A percentile compares a stretch with the other conserved stretches of the same genome.
Evolutionary conservation across 2,888 invertebrate genomes (phyloP).

Genomic region (Pachycephus smyrnensis): DNA sequence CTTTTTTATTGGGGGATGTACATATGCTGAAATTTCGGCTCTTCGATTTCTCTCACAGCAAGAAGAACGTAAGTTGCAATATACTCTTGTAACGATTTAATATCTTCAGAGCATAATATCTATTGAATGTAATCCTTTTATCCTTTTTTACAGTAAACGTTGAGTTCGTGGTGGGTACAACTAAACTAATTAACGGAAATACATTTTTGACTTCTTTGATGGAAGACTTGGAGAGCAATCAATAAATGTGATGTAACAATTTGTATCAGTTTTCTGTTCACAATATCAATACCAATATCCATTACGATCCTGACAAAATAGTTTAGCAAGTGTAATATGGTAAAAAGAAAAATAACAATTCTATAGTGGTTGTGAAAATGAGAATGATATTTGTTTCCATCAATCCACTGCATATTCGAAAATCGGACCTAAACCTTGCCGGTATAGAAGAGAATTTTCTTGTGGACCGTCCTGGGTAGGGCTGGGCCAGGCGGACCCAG

Average conservation of each 20-base stretch:
- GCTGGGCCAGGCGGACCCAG: not conserved
- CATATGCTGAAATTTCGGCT: constrained; percentile 91
- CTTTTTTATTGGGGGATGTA: constrained; percentile 97
- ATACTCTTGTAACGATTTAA: not conserved
- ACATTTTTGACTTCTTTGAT: constrained; percentile 84
- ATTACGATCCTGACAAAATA: not conserved
- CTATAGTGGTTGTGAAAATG: not conserved
- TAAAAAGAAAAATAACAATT: not conserved
- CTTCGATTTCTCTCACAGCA: constrained; percentile 80
- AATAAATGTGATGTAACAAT: constrained; percentile 3
- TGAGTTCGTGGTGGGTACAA: constrained; percentile 91
- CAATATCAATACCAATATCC: not conserved
- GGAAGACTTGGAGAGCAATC: constrained; percentile 64
- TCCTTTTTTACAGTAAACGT: constrained; percentile 73
- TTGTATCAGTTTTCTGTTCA: not conserved
- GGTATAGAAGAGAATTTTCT: not conserved
- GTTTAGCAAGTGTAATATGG: not conserved
- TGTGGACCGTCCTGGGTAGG: not conserved
- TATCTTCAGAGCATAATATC: not conserved
- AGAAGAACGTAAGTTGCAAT: constrained; percentile 49
- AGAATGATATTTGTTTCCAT: not conserved
- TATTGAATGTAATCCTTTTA: not conserved
- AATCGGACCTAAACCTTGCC: not conserved
- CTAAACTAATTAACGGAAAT: constrained; percentile 91
- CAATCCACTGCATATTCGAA: not conserved